Conservation (phyloP, 2,113 vertebrate species). For the Origma solitaria region DNA sequence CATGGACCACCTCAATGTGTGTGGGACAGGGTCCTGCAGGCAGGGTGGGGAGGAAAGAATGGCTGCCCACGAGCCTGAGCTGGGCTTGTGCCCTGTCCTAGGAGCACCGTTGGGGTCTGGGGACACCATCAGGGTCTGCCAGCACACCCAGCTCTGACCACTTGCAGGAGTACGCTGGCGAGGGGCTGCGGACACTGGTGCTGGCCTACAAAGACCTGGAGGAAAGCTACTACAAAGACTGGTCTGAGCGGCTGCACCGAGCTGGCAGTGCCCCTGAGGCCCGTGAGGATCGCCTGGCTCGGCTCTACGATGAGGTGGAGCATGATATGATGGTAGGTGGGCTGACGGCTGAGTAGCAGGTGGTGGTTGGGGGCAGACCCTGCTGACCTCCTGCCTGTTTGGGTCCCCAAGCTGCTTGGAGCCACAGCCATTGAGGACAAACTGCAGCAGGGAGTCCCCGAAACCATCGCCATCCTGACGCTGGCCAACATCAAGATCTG, state of each 20-base stretch:
- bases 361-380: background rate
- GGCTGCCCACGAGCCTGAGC: no score
- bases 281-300: constrained; percentile 83
- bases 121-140: background rate
- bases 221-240: constrained; percentile 82
- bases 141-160: background rate
- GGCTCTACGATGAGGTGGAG: constrained; percentile 89
- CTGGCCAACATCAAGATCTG: constrained; percentile 96
- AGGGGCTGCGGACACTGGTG: constrained; percentile 84
- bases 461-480: constrained; percentile 89
- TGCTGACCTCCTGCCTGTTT: background rate
- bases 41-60: no score
- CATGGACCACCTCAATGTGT: constrained; percentile 89
- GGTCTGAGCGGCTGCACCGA: constrained; percentile 75
- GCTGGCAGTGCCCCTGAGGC: constrained; percentile 75
- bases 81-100: background rate
- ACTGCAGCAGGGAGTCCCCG: constrained; percentile 89
- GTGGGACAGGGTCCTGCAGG: background rate
- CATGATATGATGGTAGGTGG: constrained; percentile 85
- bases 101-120: rapidly evolving
- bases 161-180: constrained; percentile 76
- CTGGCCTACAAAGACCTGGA: constrained; percentile 90
- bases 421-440: constrained; percentile 95
- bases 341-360: no score
- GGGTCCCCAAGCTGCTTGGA: constrained; percentile 78